Conservation (phyloP, 2,888 invertebrate genomes). For the Diplolepis rosae region DNA sequence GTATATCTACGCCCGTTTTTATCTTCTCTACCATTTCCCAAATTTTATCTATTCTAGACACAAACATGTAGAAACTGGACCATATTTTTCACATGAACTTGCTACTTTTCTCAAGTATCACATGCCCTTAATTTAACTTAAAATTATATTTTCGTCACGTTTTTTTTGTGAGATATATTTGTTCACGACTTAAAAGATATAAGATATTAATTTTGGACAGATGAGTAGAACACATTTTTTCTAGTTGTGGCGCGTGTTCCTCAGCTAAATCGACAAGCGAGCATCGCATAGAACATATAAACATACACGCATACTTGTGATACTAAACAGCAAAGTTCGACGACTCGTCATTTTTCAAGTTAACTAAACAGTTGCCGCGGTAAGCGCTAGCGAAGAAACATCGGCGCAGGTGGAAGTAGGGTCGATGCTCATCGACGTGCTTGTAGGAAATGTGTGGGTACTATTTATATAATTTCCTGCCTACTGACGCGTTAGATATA, state of each 20-base stretch:
- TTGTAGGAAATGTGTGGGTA: constrained; percentile 35
- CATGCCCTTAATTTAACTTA: too few relatives aligned
- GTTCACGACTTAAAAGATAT: neutral
- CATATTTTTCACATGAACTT: too few relatives aligned
- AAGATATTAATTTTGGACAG: constrained; percentile 15
- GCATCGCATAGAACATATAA: constrained; percentile 11
- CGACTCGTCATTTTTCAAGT: constrained; percentile 30
- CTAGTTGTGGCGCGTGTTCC: constrained; percentile 18
- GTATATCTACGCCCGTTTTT: too few relatives aligned
- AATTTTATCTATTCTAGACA: too few relatives aligned
- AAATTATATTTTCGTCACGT: too few relatives aligned
- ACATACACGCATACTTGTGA: constrained; percentile 21
- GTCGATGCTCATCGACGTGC: constrained; percentile 46
- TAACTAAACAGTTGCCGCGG: constrained; percentile 17
- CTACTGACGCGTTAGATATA: constrained; percentile 56
- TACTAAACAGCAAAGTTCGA: constrained; percentile 15
- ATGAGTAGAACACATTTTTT: neutral
- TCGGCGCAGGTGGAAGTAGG: constrained; percentile 47
- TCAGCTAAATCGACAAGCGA: constrained; percentile 15
- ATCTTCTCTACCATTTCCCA: too few relatives aligned
- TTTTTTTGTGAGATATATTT: neutral
- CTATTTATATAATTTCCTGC: constrained; percentile 64
- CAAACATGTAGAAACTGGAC: too few relatives aligned
- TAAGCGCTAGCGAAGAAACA: constrained; percentile 17
- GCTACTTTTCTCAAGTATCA: too few relatives aligned